phyloP scores from a whole-genome alignment of 2,888 invertebrate species.

The Hypsopygia costalis region DNA sequence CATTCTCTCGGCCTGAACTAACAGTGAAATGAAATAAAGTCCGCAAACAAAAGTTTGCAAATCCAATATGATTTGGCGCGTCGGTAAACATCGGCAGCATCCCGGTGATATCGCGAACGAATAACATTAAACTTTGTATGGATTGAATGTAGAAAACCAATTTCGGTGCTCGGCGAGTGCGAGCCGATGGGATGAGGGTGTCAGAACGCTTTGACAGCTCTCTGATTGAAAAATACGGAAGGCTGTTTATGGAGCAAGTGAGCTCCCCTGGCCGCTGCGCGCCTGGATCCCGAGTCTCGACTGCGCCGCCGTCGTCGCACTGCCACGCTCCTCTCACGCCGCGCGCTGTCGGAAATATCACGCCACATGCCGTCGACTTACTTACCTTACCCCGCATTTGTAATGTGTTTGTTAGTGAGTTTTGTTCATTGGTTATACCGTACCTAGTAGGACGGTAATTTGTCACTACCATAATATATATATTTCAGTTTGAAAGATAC shows the following conservation, averaged over 20 bases:
- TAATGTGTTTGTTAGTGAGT: too few species aligned
- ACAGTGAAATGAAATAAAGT: constrained; percentile 79
- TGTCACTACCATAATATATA: too few species aligned
- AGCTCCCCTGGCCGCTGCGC: constrained; percentile 29
- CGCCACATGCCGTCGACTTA: too few species aligned
- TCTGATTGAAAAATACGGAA: constrained; percentile 83
- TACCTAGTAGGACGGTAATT: too few species aligned
- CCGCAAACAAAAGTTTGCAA: constrained; percentile 80
- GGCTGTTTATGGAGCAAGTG: constrained; percentile 79
- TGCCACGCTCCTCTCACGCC: background rate
- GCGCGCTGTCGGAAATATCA: too few species aligned
- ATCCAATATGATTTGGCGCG: constrained; percentile 81
- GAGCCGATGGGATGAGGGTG: constrained; percentile 81
- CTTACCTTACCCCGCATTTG: too few species aligned
- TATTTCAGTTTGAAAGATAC: too few species aligned
- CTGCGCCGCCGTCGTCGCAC: background rate
- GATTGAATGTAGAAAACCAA: constrained; percentile 82
- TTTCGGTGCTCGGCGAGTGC: constrained; percentile 80
- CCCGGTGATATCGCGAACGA: constrained; percentile 81
- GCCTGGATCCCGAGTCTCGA: background rate
- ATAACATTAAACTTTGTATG: constrained; percentile 82
- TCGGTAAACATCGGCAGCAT: constrained; percentile 80
- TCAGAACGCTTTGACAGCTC: constrained; percentile 83
- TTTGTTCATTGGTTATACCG: too few species aligned
- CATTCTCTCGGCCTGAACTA: constrained; percentile 74